phyloP scores from a whole-genome alignment of 2,113 vertebrate genomes.

The Eublepharis macularius region DNA sequence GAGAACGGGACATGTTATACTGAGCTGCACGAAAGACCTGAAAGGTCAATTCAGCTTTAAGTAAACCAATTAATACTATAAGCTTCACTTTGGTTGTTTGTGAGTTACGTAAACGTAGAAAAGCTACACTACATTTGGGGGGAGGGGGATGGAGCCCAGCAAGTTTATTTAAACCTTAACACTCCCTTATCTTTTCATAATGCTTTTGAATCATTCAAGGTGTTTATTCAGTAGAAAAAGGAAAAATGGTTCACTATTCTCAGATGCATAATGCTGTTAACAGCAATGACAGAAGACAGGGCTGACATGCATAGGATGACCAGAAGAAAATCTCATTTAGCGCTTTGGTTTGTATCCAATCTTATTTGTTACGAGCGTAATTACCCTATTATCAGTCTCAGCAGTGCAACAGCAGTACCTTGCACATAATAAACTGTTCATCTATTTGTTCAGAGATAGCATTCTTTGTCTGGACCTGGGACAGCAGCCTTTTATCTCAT shows the following conservation, averaged over 20 bases:
- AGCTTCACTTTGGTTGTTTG: no score
- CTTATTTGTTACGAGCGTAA: conserved; percentile 10
- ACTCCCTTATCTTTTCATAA: not conserved
- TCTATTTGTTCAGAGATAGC: not conserved
- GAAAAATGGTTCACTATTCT: not conserved
- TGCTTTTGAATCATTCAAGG: not conserved
- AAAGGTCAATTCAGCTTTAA: not conserved
- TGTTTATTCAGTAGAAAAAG: not conserved
- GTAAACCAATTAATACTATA: not conserved
- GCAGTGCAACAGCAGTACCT: not conserved
- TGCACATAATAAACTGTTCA: not conserved
- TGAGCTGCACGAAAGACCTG: not conserved
- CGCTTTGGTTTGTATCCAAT: not conserved
- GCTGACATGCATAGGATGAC: not conserved
- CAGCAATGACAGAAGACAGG: not conserved
- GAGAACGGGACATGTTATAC: not conserved
- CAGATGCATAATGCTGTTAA: not conserved
- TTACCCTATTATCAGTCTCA: conserved; percentile 12
- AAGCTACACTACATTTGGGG: not conserved
- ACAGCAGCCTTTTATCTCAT: not conserved
- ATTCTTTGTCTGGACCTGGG: not conserved
- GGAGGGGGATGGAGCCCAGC: not conserved
- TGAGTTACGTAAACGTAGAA: not conserved
- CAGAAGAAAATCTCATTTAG: not conserved
- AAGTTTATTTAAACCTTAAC: not conserved